Percentiles rank a stretch among this genome's conserved stretches.
Evolutionary conservation across 1,140 invertebrate species (phyloP).

Genomic region (Leptoteleia sp.): DNA sequence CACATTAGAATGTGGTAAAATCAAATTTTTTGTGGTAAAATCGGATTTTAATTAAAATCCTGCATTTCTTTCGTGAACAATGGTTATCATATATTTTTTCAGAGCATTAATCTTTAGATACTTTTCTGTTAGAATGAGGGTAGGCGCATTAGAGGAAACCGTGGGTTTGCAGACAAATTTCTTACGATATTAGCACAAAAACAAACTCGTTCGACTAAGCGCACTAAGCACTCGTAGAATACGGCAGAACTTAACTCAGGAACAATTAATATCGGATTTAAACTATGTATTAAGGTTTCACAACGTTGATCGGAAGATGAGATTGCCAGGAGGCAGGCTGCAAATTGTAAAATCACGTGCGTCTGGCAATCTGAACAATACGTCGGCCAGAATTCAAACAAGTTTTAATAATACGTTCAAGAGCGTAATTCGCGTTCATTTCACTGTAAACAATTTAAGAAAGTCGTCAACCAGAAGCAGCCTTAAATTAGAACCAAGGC

Average conservation of each 20-base stretch:
- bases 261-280: conserved; percentile 40
- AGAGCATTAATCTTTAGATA: neutral
- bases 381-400: neutral
- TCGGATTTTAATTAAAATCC: no score
- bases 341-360: no score
- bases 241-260: conserved; percentile 34
- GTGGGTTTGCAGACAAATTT: neutral
- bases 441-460: conserved; percentile 29
- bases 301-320: no score
- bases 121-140: neutral
- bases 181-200: conserved; percentile 27
- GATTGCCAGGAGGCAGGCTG: no score
- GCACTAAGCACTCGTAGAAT: conserved; percentile 29
- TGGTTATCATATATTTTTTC: no score
- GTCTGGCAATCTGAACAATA: no score
- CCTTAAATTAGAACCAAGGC: conserved; percentile 31
- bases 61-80: no score
- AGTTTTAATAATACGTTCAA: conserved; percentile 1
- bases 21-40: no score
- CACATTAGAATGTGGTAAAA: no score
- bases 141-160: neutral
- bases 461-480: conserved; percentile 27
- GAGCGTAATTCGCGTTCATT: conserved; percentile 6
- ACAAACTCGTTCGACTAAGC: conserved; percentile 34
- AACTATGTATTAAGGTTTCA: no score